Percentiles rank a stretch among this genome's conserved stretches.
Conservation (phyloP, 2,797 vertebrate species). For the Sebastes vulpes region DNA sequence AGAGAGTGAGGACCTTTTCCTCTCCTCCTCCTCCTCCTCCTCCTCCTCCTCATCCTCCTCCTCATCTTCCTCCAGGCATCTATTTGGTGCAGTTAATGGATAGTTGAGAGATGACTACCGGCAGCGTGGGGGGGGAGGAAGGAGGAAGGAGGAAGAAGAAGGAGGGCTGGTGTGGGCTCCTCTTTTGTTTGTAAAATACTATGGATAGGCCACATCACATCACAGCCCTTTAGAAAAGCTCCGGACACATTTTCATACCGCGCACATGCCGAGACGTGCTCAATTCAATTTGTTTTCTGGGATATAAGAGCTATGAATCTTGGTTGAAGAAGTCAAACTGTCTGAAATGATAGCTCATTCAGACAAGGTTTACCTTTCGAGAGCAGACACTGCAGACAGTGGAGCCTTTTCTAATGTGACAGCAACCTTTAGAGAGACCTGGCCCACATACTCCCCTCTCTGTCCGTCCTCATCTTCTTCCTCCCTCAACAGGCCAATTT, state of each 20-base stretch:
- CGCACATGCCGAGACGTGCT: conserved; percentile 26
- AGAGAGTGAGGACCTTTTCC: conserved; percentile 63
- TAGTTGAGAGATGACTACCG: conserved; percentile 70
- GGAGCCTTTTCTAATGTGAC: conserved; percentile 37
- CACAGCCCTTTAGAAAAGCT: conserved; percentile 50
- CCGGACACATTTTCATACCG: conserved; percentile 45
- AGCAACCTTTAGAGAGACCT: conserved; percentile 47
- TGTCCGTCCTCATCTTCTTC: not conserved
- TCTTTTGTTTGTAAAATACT: conserved; percentile 72
- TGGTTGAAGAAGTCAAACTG: conserved; percentile 43
- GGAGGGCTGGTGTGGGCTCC: conserved; percentile 33
- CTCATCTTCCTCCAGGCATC: conserved; percentile 47
- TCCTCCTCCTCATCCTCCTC: too few species aligned
- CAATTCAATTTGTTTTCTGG: conserved; percentile 41
- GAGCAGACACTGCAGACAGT: not conserved
- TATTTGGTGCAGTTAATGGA: conserved; percentile 78
- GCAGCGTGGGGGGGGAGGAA: conserved; percentile 18
- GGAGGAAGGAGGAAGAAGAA: not conserved
- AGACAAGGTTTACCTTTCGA: conserved; percentile 24
- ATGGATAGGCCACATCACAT: conserved; percentile 62
- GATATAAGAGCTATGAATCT: conserved; percentile 53
- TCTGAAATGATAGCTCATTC: conserved; percentile 39
- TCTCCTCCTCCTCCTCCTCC: conserved; percentile 58
- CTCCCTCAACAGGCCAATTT: conserved; percentile 22
- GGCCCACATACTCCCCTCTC: conserved; percentile 21